These are phyloP conservation scores for Cerceris ruficornis DNA, from an alignment of 2,888 invertebrate genomes.

Conservation along the genomic window DNA sequence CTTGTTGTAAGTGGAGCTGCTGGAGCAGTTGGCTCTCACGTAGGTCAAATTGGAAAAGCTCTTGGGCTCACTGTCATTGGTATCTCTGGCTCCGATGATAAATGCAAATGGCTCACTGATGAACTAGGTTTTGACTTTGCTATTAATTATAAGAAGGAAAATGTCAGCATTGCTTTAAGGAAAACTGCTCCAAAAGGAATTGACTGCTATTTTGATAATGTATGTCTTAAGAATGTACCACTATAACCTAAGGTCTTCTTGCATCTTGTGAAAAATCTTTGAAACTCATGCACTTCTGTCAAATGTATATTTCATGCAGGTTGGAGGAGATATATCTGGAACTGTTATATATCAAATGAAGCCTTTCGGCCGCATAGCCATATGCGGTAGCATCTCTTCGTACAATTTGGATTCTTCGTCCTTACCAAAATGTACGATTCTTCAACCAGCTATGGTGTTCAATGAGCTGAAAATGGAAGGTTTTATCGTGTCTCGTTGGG, in stretches of 20 bases:
- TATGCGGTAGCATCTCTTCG: constrained; percentile 86
- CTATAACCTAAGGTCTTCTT: constrained; percentile 24
- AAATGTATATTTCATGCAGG: constrained; percentile 80
- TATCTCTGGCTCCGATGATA: constrained; percentile 87
- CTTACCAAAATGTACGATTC: constrained; percentile 82
- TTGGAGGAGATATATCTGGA: constrained; percentile 86
- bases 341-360: constrained; percentile 86
- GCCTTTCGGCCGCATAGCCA: constrained; percentile 84
- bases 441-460: constrained; percentile 84
- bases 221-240: constrained; percentile 78
- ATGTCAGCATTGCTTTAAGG: constrained; percentile 83
- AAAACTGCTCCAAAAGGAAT: constrained; percentile 87
- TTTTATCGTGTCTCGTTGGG: constrained; percentile 84
- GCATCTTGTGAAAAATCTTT: neutral
- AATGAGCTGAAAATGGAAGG: constrained; percentile 86
- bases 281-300: neutral
- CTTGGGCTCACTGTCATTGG: constrained; percentile 87
- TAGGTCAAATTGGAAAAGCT: constrained; percentile 91
- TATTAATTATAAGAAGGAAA: constrained; percentile 88
- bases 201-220: constrained; percentile 91
- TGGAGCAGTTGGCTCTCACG: constrained; percentile 90
- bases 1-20: constrained; percentile 89
- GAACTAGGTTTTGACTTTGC: constrained; percentile 87
- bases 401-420: constrained; percentile 84
- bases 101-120: constrained; percentile 86